Evolutionary conservation across 2,113 vertebrate genomes (phyloP).

Genomic region (Mystacornis crossleyi): DNA sequence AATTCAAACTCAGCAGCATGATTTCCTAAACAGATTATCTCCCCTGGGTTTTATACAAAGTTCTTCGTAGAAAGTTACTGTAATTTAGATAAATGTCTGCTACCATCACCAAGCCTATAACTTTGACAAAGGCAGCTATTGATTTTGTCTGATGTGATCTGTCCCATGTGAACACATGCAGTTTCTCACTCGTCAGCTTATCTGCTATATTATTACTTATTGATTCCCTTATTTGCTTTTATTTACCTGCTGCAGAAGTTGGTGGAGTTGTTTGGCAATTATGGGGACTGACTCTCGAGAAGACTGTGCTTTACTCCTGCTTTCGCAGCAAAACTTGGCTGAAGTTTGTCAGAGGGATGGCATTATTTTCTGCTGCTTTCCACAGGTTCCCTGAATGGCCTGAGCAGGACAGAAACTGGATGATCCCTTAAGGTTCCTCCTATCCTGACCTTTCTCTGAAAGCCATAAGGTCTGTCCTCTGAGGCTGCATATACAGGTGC

Average conservation of each 20-base stretch:
- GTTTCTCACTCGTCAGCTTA: background rate
- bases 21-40: background rate
- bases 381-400: background rate
- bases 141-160: constrained; percentile 49
- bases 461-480: background rate
- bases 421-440: background rate
- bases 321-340: background rate
- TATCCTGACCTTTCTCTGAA: background rate
- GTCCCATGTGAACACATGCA: background rate
- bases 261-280: background rate
- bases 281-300: background rate
- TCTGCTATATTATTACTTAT: constrained; percentile 35
- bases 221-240: constrained; percentile 19
- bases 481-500: accelerated
- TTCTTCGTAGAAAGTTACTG: background rate
- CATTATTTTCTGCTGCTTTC: background rate
- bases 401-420: background rate
- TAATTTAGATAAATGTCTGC: background rate
- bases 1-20: background rate
- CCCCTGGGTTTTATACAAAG: background rate
- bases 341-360: background rate
- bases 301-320: background rate
- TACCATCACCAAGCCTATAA: background rate
- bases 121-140: constrained; percentile 31
- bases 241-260: background rate